Evolutionary conservation across 2,888 invertebrate genomes (phyloP).

Genomic region (Lamellibrachia columna): DNA sequence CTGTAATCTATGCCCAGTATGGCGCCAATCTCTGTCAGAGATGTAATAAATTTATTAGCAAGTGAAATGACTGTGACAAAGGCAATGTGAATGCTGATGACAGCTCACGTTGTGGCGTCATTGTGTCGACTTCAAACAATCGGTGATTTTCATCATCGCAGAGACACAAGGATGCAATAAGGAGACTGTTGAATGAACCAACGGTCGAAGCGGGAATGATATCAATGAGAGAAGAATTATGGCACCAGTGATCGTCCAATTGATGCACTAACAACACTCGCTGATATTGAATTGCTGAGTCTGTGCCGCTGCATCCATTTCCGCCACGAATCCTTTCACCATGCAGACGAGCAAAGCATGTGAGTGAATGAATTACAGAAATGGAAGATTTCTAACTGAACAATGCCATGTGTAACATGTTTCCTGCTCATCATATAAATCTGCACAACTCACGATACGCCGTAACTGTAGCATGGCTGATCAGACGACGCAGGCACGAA

Average conservation of each 20-base stretch:
- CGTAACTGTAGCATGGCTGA: neutral
- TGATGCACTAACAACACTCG: neutral
- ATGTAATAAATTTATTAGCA: constrained; percentile 12
- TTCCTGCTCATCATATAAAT: constrained; percentile 6
- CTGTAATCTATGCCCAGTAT: neutral
- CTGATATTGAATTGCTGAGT: neutral
- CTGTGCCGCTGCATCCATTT: neutral
- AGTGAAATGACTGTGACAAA: neutral
- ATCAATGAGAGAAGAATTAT: neutral
- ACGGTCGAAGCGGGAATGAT: neutral
- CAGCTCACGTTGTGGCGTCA: neutral
- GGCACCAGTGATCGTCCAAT: neutral
- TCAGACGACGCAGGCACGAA: neutral
- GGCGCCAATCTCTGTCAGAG: constrained; percentile 3
- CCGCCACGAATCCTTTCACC: neutral
- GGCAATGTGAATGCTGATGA: neutral
- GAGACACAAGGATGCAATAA: constrained; percentile 6
- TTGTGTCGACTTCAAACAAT: constrained; percentile 16
- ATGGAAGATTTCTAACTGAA: neutral
- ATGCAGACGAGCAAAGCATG: neutral
- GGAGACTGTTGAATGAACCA: neutral
- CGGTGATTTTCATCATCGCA: neutral
- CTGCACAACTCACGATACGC: neutral
- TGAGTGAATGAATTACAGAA: neutral
- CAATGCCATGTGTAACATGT: constrained; percentile 4